Base-by-base conservation (phyloP, 2,797 vertebrate species). In the Dermochelys coriacea region DNA sequence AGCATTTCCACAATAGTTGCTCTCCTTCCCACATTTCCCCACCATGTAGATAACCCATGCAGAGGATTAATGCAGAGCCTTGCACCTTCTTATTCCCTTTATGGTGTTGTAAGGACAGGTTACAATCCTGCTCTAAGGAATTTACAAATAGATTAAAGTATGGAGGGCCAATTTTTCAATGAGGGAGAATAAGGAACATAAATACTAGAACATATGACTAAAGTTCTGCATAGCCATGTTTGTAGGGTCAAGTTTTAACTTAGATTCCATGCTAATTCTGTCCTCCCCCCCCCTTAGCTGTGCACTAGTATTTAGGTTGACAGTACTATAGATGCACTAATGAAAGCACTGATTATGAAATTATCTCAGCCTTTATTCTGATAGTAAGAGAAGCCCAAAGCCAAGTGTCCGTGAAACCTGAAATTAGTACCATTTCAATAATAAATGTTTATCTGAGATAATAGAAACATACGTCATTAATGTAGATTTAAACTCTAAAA, bases 401-500 rank as follows among this genome's bases (percentile, higher is more conserved):
- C 34, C 19, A 16, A 52, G 78, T n/a, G 11, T 52, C 50, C 54
- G 11, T 15, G 50, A 52, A 34, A 12, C 21, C 50, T 23, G 34
- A 80, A 52, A n/a, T 37, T 41, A 29, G 50, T 4, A 68, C 12
- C 0, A 45, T 4, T 7, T 5, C 18, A 5, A 18, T 0, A 41
- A 27, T 19, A 41, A 1, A 1, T 5, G 61, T 5, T 68, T 0
- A 1, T 1, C 21, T 1, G 71, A 25, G 77, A 21, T 9, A 52
- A n/a, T n/a, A n/a, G n/a, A n/a, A 52, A 34, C 4, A 0, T 18
- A 78, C 23, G 19, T 15, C 27, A 1, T 6, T 0, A 77, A 0
- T 0, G 8, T 0, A 0, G 74, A 2, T 21, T 51, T 5, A 8
- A 18, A 51, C 1, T 0, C 23, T 81, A 71, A 74, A 54, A 54